Evolutionary conservation across 2,888 invertebrate genomes (phyloP).

Genomic region (Achlya flavicornis): DNA sequence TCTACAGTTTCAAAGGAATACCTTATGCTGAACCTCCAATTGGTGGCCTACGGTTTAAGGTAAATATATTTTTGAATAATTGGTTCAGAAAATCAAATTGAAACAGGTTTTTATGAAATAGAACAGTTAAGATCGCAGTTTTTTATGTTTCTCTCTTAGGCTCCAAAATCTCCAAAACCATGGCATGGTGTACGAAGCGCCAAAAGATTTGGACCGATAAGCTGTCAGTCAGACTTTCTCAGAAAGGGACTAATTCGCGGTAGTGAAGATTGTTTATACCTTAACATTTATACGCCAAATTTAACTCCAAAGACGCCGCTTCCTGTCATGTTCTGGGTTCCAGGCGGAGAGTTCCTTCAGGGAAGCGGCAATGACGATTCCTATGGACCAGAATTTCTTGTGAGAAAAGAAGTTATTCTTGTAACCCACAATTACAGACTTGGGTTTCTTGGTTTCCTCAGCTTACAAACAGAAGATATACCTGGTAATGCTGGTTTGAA

Average conservation of each 20-base stretch:
- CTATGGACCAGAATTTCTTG: conserved; percentile 48
- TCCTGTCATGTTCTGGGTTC: conserved; percentile 59
- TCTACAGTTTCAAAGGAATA: conserved; percentile 63
- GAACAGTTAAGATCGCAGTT: no score
- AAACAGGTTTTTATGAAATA: no score
- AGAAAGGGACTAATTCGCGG: conserved; percentile 30
- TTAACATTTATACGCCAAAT: conserved; percentile 58
- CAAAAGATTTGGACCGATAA: conserved; percentile 41
- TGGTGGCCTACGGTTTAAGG: conserved; percentile 75
- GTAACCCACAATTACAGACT: conserved; percentile 54
- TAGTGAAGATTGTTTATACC: conserved; percentile 59
- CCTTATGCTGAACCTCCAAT: conserved; percentile 79
- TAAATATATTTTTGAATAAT: conserved; percentile 29
- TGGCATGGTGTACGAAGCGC: conserved; percentile 55
- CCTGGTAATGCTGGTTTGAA: conserved; percentile 58
- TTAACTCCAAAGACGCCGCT: conserved; percentile 35
- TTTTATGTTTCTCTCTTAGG: neutral
- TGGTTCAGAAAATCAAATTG: no score
- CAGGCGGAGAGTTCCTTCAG: conserved; percentile 43
- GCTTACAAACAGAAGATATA: conserved; percentile 46
- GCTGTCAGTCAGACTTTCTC: conserved; percentile 38
- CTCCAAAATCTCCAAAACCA: conserved; percentile 43
- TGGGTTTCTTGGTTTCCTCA: conserved; percentile 49
- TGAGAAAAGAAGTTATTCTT: conserved; percentile 44
- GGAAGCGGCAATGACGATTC: conserved; percentile 46